Evolutionary conservation across 2,888 invertebrate genomes (phyloP), one percentile per base, ranked within the genome.

Genomic region (Watsonalla cultraria): DNA sequence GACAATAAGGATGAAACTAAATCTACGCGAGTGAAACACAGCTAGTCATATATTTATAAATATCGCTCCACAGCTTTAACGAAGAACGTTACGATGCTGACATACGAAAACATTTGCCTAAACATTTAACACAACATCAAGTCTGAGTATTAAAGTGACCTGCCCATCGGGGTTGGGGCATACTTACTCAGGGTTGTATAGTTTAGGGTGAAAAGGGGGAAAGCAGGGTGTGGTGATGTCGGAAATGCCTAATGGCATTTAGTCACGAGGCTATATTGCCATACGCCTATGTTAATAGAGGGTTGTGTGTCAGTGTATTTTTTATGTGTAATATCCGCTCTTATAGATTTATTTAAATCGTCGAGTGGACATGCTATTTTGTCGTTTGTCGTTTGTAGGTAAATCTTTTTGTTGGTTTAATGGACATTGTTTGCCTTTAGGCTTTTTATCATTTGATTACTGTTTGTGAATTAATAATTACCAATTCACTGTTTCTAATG

Each of bases 261-360:
- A 83, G 88, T 85, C 90, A 90, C 90, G 90, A 83, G 81, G 74
- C 78, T 76, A 80, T 82, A 80, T 80, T 78, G 78, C 71, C 53
- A 61, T 66, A 72, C 66, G 61, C 65, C 74, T 72, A 78, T 76
- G 72, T 74, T 56, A 57, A 62, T 61, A 52, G 37, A 57, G 53
- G 57, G 55, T 52, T 47, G 33, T 46, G 39, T 51, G 5, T 11
- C 8, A 5, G 42, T 42, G 11, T 5, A 11, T 8, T 9, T 8
- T 5, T 11, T 42, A 42, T 7, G 9, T 42, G 8, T 42, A 11
- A 11, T 42, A 0, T 42, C 9, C 7, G 37, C 7, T 8, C 9
- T 37, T 7, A 34, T 24, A 14, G 14, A 49, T 49, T 37, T 35
- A 39, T 49, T 49, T 49, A 49, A 49, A 49, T 49, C 33, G 35